Evolutionary conservation across 2,888 invertebrate species (phyloP).

Genomic region (Carabus problematicus): DNA sequence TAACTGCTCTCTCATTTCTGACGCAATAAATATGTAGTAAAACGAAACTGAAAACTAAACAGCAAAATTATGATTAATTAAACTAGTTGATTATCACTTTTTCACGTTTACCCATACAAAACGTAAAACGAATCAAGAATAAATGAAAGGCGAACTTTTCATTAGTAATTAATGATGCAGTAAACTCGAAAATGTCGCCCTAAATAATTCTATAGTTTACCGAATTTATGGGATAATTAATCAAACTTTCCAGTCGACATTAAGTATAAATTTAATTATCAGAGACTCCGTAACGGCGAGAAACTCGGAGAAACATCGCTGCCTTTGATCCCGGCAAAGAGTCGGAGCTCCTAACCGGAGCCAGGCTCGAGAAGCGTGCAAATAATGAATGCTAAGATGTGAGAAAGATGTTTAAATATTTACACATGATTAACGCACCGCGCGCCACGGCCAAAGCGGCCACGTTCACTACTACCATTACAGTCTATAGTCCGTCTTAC

Average conservation of each 20-base stretch:
- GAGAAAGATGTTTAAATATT: constrained; percentile 7
- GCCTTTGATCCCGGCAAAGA: constrained; percentile 12
- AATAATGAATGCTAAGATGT: constrained; percentile 4
- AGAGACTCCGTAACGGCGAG: not conserved
- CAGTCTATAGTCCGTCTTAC: not conserved
- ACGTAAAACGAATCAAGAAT: constrained; percentile 8
- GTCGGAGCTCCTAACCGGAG: not conserved
- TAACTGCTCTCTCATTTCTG: no score
- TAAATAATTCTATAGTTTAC: constrained; percentile 19
- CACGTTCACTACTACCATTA: no score
- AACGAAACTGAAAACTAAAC: no score
- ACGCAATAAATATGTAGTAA: no score
- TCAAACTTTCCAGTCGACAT: constrained; percentile 18
- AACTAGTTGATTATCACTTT: no score
- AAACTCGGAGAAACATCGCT: constrained; percentile 2
- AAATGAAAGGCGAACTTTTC: constrained; percentile 7
- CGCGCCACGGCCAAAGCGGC: no score
- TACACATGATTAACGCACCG: constrained; percentile 12
- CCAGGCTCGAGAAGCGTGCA: not conserved
- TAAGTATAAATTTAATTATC: constrained; percentile 31
- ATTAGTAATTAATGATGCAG: constrained; percentile 15
- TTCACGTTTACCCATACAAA: not conserved
- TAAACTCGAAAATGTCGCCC: constrained; percentile 8
- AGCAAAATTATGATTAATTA: no score
- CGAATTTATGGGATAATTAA: constrained; percentile 20